Percentiles rank a stretch among this genome's conserved stretches.
Conservation (phyloP, 1,140 invertebrate species). For the Lepidostoma basale region DNA sequence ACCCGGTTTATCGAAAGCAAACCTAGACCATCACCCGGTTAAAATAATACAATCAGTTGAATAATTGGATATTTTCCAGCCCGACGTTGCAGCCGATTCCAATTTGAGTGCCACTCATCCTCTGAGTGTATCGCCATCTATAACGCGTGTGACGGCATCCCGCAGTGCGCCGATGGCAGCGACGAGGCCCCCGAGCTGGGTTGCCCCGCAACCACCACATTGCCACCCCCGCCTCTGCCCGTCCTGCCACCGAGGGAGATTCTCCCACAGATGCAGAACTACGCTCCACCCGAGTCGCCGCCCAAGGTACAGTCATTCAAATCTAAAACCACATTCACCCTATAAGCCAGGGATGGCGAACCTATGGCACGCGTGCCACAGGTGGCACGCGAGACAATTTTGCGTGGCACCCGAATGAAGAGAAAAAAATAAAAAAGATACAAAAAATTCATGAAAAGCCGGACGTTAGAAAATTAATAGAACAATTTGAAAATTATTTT, state of each 20-base stretch:
- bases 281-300: neutral
- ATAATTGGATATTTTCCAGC: slow-evolving; percentile 34
- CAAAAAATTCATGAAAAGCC: too few species aligned
- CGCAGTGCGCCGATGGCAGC: slow-evolving; percentile 90
- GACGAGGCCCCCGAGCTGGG: slow-evolving; percentile 84
- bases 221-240: slow-evolving; percentile 45
- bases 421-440: too few species aligned
- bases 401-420: too few species aligned
- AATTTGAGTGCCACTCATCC: slow-evolving; percentile 84
- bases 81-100: slow-evolving; percentile 75
- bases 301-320: slow-evolving; percentile 32
- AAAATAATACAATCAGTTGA: neutral
- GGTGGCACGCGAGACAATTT: too few species aligned
- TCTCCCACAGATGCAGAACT: slow-evolving; percentile 21
- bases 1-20: neutral
- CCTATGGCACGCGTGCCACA: too few species aligned
- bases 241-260: slow-evolving; percentile 39
- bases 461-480: too few species aligned
- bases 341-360: too few species aligned
- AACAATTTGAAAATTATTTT: too few species aligned
- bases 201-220: slow-evolving; percentile 66
- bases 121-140: slow-evolving; percentile 94
- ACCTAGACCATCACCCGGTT: neutral
- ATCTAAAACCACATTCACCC: too few species aligned
- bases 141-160: slow-evolving; percentile 93